These are phyloP conservation scores for Argyrosomus regius DNA, from an alignment of 2,797 vertebrate genomes.

Conservation along the genomic window DNA sequence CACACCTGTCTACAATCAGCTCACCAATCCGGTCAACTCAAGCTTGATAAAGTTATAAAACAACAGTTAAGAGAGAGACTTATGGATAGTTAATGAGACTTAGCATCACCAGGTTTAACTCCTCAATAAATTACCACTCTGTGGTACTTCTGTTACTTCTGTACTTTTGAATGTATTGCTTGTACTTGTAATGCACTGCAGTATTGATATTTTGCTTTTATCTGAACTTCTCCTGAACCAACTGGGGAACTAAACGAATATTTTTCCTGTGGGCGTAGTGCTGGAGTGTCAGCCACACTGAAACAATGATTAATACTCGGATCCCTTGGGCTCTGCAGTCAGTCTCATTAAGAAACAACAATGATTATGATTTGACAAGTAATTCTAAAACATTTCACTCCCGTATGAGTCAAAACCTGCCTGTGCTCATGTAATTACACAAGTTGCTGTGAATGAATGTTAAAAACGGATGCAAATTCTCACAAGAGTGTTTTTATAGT, in stretches of 20 bases:
- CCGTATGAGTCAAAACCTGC: not conserved
- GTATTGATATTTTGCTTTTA: not conserved
- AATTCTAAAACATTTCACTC: slow-evolving; percentile 32
- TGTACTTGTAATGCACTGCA: not conserved
- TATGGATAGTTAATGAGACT: not conserved
- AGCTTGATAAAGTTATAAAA: not conserved
- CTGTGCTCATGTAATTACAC: slow-evolving; percentile 19
- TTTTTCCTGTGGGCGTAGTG: not conserved
- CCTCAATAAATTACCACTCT: not conserved
- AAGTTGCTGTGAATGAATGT: slow-evolving; percentile 19
- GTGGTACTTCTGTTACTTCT: not conserved
- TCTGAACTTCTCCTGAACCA: not conserved
- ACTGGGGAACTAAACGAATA: not conserved
- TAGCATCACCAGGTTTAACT: not conserved
- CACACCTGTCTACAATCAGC: not conserved
- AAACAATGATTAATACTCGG: slow-evolving; percentile 32
- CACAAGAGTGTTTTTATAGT: slow-evolving; percentile 45
- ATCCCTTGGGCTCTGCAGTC: slow-evolving; percentile 2
- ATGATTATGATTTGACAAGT: slow-evolving; percentile 22
- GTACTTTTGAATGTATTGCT: not conserved
- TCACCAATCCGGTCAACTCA: not conserved
- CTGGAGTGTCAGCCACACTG: not conserved
- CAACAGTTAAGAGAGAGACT: not conserved
- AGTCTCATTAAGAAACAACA: slow-evolving; percentile 15
- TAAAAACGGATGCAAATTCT: slow-evolving; percentile 52